These are phyloP conservation scores for Bombus turneri DNA, from an alignment of 1,140 invertebrate genomes.

Conservation along the genomic window DNA sequence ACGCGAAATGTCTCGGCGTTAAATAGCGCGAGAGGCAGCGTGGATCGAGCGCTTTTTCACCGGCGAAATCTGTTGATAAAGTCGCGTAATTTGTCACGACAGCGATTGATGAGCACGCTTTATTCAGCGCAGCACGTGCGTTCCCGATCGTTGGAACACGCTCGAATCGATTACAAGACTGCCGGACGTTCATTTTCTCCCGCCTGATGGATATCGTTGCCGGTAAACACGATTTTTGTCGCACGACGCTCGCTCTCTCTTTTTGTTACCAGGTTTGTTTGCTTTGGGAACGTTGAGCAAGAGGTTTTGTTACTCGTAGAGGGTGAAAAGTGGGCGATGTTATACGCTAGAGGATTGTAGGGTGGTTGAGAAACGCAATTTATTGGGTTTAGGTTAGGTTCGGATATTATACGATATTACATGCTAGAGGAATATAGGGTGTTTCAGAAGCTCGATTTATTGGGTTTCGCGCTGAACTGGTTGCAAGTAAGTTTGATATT, in stretches of 20 bases:
- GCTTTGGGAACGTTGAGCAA: background rate
- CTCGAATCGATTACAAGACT: constrained; percentile 33
- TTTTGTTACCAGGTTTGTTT: background rate
- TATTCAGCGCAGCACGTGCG: constrained; percentile 21
- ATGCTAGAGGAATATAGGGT: background rate
- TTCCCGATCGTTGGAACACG: constrained; percentile 37
- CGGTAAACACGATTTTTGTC: constrained; percentile 9
- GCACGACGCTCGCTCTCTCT: too few species aligned
- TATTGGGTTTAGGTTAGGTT: background rate
- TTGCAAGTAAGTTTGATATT: background rate
- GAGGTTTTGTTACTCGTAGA: background rate
- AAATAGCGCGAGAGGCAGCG: background rate
- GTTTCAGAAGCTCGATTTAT: background rate
- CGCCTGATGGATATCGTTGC: constrained; percentile 24
- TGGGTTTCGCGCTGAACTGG: background rate
- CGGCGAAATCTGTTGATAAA: constrained; percentile 21
- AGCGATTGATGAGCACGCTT: constrained; percentile 23
- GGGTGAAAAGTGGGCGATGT: background rate
- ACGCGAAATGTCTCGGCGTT: background rate
- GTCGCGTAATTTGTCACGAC: constrained; percentile 29
- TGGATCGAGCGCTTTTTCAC: background rate
- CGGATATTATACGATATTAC: too few species aligned
- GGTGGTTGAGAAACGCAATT: background rate
- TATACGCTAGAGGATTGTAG: background rate
- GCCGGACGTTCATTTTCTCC: constrained; percentile 32